A percentile compares a stretch with the other conserved stretches of the same genome.
phyloP scores from a whole-genome alignment of 2,113 vertebrate genomes.

The Paramisgurnus dabryanus region DNA sequence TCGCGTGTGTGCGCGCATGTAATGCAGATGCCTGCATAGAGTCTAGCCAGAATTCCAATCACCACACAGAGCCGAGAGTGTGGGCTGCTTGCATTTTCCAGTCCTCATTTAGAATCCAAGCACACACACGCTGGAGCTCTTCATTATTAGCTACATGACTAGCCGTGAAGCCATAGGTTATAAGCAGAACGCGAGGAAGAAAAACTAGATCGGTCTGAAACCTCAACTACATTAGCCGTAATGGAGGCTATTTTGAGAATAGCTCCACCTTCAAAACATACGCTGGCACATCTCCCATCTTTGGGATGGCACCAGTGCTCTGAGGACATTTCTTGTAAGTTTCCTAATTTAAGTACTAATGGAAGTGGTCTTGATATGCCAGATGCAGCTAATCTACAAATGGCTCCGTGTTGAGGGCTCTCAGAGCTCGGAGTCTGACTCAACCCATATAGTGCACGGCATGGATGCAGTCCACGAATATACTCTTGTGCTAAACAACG shows the following conservation, averaged over 20 bases:
- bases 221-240: neutral
- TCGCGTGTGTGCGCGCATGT: constrained; percentile 25
- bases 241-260: neutral
- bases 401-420: constrained; percentile 2
- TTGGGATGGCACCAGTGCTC: constrained; percentile 8
- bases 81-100: constrained; percentile 47
- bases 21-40: constrained; percentile 47
- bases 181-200: constrained; percentile 24
- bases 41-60: constrained; percentile 50
- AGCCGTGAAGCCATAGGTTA: constrained; percentile 32
- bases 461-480: constrained; percentile 27
- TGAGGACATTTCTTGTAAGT: constrained; percentile 31
- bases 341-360: constrained; percentile 39
- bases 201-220: constrained; percentile 16
- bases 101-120: constrained; percentile 46
- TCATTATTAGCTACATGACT: constrained; percentile 52
- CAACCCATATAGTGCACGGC: neutral
- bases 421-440: constrained; percentile 20
- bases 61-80: constrained; percentile 40
- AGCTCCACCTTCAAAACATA: neutral
- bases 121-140: constrained; percentile 46
- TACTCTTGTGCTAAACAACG: constrained; percentile 23
- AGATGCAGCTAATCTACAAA: constrained; percentile 38
- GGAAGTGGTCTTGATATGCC: constrained; percentile 19
- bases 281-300: neutral